These are phyloP conservation scores for Drosophila mercatorum DNA, from an alignment of 2,888 invertebrate species.

Conservation along the genomic window DNA sequence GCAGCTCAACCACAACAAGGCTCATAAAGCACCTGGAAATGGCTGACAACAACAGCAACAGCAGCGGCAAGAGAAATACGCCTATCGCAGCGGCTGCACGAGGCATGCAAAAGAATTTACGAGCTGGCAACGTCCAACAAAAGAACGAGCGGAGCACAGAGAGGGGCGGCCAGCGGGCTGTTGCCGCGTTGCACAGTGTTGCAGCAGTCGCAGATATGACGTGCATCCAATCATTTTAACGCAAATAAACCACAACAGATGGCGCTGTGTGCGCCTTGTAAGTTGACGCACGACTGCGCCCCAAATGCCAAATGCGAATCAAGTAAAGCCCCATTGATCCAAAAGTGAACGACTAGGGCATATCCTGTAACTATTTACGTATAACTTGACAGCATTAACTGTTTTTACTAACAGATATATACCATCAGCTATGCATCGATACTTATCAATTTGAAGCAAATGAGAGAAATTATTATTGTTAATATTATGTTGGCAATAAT, in stretches of 20 bases:
- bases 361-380: background rate
- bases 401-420: too few relatives aligned
- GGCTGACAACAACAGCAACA: constrained; percentile 54
- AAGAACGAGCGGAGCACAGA: constrained; percentile 12
- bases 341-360: background rate
- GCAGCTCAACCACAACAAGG: constrained; percentile 60
- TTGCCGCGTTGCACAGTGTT: constrained; percentile 11
- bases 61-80: constrained; percentile 36
- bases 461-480: too few relatives aligned
- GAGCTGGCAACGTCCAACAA: constrained; percentile 49
- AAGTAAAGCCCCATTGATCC: background rate
- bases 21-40: constrained; percentile 78
- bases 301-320: constrained; percentile 32
- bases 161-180: background rate
- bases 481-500: too few relatives aligned
- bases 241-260: constrained; percentile 82
- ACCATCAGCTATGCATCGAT: too few relatives aligned
- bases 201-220: constrained; percentile 68
- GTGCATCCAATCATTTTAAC: constrained; percentile 81
- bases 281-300: constrained; percentile 73
- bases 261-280: constrained; percentile 74
- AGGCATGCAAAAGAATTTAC: constrained; percentile 57
- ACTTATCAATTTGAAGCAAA: too few relatives aligned
- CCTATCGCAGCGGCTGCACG: constrained; percentile 60
- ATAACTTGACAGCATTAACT: too few relatives aligned